Conservation (phyloP, 92 coral and sea anemone genomes). For the Anthopleura xanthogrammica region DNA sequence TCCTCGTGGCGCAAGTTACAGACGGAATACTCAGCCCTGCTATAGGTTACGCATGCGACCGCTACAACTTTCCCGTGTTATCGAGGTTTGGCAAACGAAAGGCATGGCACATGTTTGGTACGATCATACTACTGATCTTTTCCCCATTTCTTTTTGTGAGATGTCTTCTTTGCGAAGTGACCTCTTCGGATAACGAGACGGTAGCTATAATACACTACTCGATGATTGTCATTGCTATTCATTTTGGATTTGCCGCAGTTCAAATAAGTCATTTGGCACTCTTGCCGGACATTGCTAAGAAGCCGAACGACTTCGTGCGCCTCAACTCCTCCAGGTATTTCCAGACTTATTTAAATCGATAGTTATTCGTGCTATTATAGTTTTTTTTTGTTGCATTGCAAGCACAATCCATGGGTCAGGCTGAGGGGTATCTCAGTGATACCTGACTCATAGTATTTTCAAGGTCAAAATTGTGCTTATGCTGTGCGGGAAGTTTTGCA, state of each 20-base stretch:
- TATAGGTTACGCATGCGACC: slow-evolving; percentile 54
- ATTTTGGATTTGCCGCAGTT: slow-evolving; percentile 41
- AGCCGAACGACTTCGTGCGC: slow-evolving; percentile 35
- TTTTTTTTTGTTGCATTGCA: background rate
- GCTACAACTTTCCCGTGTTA: slow-evolving; percentile 38
- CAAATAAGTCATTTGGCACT: slow-evolving; percentile 60
- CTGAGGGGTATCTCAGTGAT: too few species aligned
- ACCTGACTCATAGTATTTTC: too few species aligned
- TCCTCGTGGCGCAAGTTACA: slow-evolving; percentile 50
- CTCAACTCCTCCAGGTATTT: slow-evolving; percentile 57
- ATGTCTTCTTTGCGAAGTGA: slow-evolving; percentile 48
- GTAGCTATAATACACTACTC: slow-evolving; percentile 29
- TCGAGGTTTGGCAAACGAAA: slow-evolving; percentile 57
- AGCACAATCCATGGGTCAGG: too few species aligned
- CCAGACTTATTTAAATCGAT: background rate
- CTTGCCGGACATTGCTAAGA: slow-evolving; percentile 36
- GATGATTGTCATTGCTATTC: slow-evolving; percentile 4
- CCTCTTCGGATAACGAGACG: slow-evolving; percentile 18
- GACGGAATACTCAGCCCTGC: slow-evolving; percentile 44
- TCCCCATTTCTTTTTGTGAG: slow-evolving; percentile 46
- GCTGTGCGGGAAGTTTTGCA: too few species aligned
- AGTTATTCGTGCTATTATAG: too few species aligned
- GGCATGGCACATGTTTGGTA: slow-evolving; percentile 62
- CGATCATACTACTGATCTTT: slow-evolving; percentile 27
- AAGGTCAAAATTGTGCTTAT: too few species aligned